These are phyloP conservation scores for Ameiurus melas DNA, from an alignment of 2,113 vertebrate genomes.

Conservation along the genomic window DNA sequence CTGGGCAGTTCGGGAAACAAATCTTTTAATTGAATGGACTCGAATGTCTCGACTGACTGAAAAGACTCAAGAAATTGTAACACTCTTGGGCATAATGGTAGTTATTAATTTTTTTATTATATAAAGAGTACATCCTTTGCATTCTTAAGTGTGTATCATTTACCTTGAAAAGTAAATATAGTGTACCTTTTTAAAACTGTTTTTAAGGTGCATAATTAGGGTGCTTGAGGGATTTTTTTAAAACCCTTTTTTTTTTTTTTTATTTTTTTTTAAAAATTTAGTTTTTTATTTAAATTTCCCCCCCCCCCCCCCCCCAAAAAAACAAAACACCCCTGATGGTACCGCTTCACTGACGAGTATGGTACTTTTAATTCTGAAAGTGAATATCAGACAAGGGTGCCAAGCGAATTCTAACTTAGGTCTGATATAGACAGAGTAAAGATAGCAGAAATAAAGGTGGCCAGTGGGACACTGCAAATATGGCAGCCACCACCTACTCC, in stretches of 20 bases:
- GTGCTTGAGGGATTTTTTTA: too few species aligned
- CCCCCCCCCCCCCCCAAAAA: too few species aligned
- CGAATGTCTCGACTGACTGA: background rate
- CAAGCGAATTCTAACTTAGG: too few species aligned
- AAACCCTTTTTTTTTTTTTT: too few species aligned
- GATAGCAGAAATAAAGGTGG: too few species aligned
- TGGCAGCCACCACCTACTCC: background rate
- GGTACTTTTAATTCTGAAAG: background rate
- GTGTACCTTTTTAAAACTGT: background rate
- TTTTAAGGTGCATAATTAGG: background rate
- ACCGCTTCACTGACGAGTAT: background rate
- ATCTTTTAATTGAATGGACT: background rate
- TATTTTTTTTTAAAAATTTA: too few species aligned
- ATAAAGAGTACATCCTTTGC: background rate
- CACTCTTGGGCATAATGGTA: background rate
- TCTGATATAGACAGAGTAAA: too few species aligned
- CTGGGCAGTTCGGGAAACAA: background rate
- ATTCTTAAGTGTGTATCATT: background rate
- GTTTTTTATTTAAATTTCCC: too few species aligned
- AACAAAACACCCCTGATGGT: background rate
- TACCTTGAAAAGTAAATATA: background rate
- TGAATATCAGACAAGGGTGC: background rate
- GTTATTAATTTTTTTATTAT: too few species aligned
- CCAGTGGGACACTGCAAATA: background rate
- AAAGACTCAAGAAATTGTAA: background rate